Evolutionary conservation across 2,888 invertebrate genomes (phyloP).

Genomic region (Heliconius ethilla): DNA sequence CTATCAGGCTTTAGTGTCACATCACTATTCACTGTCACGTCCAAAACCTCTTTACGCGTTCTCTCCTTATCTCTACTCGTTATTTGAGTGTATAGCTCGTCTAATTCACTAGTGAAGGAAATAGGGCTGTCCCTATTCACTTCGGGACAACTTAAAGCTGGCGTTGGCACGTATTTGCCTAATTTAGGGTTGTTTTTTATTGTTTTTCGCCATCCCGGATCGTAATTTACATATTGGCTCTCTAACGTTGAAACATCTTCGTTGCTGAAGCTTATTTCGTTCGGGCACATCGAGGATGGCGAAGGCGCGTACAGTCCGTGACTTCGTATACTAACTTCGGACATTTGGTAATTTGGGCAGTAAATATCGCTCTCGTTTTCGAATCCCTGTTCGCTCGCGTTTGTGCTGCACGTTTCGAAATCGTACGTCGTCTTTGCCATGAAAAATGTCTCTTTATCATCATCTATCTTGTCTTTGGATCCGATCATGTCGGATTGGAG

Average conservation of each 20-base stretch:
- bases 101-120: conserved; percentile 82
- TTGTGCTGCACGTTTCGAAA: conserved; percentile 75
- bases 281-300: conserved; percentile 78
- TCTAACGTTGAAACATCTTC: conserved; percentile 77
- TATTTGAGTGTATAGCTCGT: conserved; percentile 87
- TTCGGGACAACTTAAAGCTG: conserved; percentile 74
- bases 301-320: conserved; percentile 85
- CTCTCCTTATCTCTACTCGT: conserved; percentile 73
- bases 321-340: conserved; percentile 84
- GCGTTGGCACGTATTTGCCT: conserved; percentile 70
- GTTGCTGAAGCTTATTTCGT: conserved; percentile 77
- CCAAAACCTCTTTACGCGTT: conserved; percentile 63
- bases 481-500: conserved; percentile 57
- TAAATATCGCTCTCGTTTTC: conserved; percentile 84
- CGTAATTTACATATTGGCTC: conserved; percentile 81
- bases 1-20: conserved; percentile 75
- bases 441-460: conserved; percentile 70
- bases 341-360: conserved; percentile 83
- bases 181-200: conserved; percentile 71
- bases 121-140: conserved; percentile 74
- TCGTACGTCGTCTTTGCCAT: conserved; percentile 74
- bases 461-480: conserved; percentile 67
- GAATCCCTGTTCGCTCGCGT: conserved; percentile 75
- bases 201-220: conserved; percentile 79
- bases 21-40: conserved; percentile 73